These are phyloP conservation scores for Sphaeridia pumilis DNA, from an alignment of 2,888 invertebrate genomes.

Conservation along the genomic window DNA sequence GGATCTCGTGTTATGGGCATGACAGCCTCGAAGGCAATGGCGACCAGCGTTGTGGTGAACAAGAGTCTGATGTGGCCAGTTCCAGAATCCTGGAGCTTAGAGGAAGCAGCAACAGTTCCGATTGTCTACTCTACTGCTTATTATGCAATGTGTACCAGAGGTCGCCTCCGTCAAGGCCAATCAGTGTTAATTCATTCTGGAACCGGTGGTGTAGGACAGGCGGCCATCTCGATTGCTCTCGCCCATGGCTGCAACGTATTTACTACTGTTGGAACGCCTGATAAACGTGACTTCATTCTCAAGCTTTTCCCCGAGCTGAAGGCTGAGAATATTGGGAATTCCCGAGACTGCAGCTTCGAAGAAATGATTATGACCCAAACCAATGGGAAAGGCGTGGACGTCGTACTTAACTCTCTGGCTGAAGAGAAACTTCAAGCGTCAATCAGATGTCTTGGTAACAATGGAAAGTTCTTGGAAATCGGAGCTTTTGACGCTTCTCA, in stretches of 20 bases:
- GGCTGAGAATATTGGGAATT: slow-evolving; percentile 64
- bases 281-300: slow-evolving; percentile 77
- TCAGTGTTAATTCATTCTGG: slow-evolving; percentile 48
- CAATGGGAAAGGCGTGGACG: slow-evolving; percentile 45
- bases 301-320: slow-evolving; percentile 60
- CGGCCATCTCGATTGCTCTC: slow-evolving; percentile 59
- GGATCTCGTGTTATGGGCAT: slow-evolving; percentile 43
- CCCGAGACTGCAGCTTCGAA: slow-evolving; percentile 45
- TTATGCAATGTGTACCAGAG: slow-evolving; percentile 50
- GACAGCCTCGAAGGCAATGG: slow-evolving; percentile 58
- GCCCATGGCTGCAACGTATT: slow-evolving; percentile 53
- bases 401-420: slow-evolving; percentile 48
- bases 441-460: slow-evolving; percentile 45
- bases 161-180: slow-evolving; percentile 44
- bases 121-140: slow-evolving; percentile 53
- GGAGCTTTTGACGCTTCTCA: slow-evolving; percentile 87
- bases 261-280: slow-evolving; percentile 61
- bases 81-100: slow-evolving; percentile 47
- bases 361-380: slow-evolving; percentile 43
- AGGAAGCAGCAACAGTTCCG: slow-evolving; percentile 55
- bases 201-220: slow-evolving; percentile 62
- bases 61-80: slow-evolving; percentile 51
- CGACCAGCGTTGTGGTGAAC: slow-evolving; percentile 46
- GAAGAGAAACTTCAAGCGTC: slow-evolving; percentile 48
- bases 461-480: slow-evolving; percentile 68